Conservation (phyloP, 2,888 invertebrate genomes). For the Drosophila anceps region DNA sequence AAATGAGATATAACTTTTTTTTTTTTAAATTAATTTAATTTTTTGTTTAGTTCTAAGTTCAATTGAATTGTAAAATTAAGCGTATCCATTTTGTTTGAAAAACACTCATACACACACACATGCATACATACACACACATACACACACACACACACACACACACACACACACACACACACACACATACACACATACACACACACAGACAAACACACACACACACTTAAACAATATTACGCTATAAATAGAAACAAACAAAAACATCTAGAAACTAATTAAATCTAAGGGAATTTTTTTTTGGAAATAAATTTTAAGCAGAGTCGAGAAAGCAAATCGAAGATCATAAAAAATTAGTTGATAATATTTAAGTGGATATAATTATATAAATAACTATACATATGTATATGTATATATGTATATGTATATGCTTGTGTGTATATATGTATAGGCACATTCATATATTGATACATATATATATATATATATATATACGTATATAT, state of each 20-base stretch:
- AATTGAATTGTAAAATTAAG: conserved; percentile 74
- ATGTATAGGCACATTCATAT: conserved; percentile 33
- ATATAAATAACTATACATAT: conserved; percentile 30
- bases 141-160: conserved; percentile 16
- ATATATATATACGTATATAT: conserved; percentile 10
- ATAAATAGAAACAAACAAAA: conserved; percentile 47
- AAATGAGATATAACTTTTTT: conserved; percentile 19
- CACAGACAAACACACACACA: conserved; percentile 22
- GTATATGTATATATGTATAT: conserved; percentile 26
- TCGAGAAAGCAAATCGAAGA: conserved; percentile 9
- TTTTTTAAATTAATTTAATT: conserved; percentile 33
- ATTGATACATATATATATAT: conserved; percentile 27
- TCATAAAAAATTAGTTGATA: conserved; percentile 63
- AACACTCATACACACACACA: conserved; percentile 42
- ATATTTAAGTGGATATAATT: conserved; percentile 64
- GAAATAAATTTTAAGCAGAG: conserved; percentile 58
- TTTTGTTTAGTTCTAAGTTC: conserved; percentile 76
- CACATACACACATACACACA: conserved; percentile 22
- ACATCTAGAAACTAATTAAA: conserved; percentile 64
- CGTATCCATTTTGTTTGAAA: conserved; percentile 69
- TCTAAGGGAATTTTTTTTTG: conserved; percentile 70
- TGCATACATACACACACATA: conserved; percentile 43
- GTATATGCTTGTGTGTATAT: conserved; percentile 19
- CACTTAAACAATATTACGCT: conserved; percentile 51
- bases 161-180: conserved; percentile 47